Conservation (phyloP, 1,140 invertebrate species). For the Ylistrum balloti region DNA sequence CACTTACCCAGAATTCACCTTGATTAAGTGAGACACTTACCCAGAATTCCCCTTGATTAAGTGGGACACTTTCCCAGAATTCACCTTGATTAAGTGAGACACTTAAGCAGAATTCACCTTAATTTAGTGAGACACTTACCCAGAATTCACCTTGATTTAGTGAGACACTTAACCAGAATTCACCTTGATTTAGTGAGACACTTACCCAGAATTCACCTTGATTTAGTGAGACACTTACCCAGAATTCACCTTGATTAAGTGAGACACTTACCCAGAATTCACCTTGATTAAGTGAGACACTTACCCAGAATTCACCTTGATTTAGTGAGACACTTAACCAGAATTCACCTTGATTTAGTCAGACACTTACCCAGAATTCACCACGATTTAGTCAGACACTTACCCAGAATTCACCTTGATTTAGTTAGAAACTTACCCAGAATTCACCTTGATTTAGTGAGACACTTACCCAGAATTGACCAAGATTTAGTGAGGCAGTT, state of each 20-base stretch:
- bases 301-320: not conserved
- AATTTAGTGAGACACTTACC: not conserved
- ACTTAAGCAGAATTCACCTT: not conserved
- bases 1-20: not conserved
- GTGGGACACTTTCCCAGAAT: not conserved
- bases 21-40: constrained; percentile 3
- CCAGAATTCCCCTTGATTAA: not conserved
- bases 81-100: not conserved
- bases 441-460: not conserved
- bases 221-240: not conserved
- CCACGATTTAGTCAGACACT: not conserved
- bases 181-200: not conserved
- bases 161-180: not conserved
- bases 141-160: not conserved
- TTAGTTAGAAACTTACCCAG: not conserved
- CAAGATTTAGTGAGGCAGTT: not conserved
- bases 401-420: not conserved
- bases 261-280: not conserved
- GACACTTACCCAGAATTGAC: not conserved
- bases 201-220: not conserved
- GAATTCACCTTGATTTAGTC: not conserved
- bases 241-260: not conserved
- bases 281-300: not conserved
- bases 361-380: not conserved
- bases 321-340: not conserved